Evolutionary conservation across 2,113 vertebrate species (phyloP).

Genomic region (Crocuta crocuta): DNA sequence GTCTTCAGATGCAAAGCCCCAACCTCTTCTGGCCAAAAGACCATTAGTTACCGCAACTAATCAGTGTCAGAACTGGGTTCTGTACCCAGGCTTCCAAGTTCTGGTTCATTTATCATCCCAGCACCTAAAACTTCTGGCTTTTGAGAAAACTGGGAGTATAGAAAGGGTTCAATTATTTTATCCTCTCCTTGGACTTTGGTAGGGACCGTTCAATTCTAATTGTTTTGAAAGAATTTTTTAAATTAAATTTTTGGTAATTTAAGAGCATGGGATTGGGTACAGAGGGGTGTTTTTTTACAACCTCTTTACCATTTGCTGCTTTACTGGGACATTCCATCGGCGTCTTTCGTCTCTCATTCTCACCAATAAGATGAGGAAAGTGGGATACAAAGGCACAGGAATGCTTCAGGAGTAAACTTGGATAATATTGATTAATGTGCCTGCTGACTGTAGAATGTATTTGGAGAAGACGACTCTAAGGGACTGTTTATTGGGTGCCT

Average conservation of each 20-base stretch:
- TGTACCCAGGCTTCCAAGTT: neutral
- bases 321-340: neutral
- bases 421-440: neutral
- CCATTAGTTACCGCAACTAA: rapidly evolving
- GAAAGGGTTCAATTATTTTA: neutral
- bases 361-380: neutral
- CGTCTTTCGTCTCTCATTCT: neutral
- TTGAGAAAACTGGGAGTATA: neutral
- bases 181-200: neutral
- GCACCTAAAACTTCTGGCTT: neutral
- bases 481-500: neutral
- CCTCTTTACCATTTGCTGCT: neutral
- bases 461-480: neutral
- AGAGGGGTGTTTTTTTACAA: neutral
- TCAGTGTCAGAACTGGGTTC: rapidly evolving
- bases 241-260: neutral
- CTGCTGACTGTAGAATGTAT: neutral
- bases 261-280: neutral
- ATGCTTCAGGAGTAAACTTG: neutral
- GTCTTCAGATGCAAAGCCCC: neutral
- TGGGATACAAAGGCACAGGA: neutral
- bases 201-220: neutral
- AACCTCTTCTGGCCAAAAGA: neutral
- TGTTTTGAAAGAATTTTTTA: neutral
- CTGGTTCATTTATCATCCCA: too few species aligned